Evolutionary conservation across 2,888 invertebrate species (phyloP), one percentile per base, ranked within the genome.

Genomic region (Tricholauxania praeusta): DNA sequence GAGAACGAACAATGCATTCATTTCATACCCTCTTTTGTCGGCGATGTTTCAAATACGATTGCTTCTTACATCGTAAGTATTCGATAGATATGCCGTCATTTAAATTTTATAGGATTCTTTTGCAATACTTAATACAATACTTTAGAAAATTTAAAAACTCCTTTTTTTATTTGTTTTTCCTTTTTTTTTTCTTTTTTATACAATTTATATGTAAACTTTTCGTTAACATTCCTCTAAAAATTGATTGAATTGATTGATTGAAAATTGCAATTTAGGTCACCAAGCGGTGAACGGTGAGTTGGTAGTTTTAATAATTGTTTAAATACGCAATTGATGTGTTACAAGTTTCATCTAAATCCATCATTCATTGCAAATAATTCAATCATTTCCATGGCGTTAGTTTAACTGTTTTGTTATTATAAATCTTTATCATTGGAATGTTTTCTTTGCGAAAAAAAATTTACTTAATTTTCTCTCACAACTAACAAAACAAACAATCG

Each of bases 1-100:
- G 97, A 57, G 97, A 98, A 82, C 96, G 98, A 89, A 96, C 97
- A 28, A 93, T 99, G 93, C 98, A 99, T 89, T 98, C 98, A n/a
- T 99, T 97, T 89, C 97, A 98, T 87, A 97, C 97, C n/a, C 90
- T 99, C 17, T 99, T 99, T 89, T 99, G 99, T 83, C 90, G 98
- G 28, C 91, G 98, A 59, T 99, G 99, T 89, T 98, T 96, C 89
- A 98, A 97, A 90, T 99, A 99, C 88, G 99, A 99, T 89, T 99
- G 99, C 88, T 97, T 97, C 85, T 89, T 98, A 79, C 99, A 99
- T 87, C 94, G 97, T 96, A 90, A 95, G 96, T 94, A 65, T 53
- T 6, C 52, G 48, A 59, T 28, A 48, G 55, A 55, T 63, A 74
- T 72, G 62, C 17, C 62, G 51, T 68, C 72, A 55, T 71, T 48